Evolutionary conservation across 2,797 vertebrate species (phyloP).

Genomic region (Hydrophis major): DNA sequence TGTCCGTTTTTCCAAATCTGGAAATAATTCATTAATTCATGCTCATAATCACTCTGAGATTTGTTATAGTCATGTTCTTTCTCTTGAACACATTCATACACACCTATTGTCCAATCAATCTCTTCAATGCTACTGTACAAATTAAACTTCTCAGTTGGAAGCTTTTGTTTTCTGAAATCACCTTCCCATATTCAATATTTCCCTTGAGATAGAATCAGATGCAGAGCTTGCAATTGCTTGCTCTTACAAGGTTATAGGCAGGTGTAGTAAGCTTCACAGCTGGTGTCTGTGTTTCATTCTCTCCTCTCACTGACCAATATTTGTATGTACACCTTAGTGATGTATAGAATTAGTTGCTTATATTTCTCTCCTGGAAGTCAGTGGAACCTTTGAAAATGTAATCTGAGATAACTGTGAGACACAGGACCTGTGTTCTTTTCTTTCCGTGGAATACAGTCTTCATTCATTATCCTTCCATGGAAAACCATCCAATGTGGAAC

Average conservation of each 20-base stretch:
- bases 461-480: background rate
- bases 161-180: background rate
- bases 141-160: constrained; percentile 1
- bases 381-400: background rate
- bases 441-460: background rate
- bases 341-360: background rate
- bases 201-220: background rate
- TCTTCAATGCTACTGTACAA: constrained; percentile 6
- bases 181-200: background rate
- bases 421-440: background rate
- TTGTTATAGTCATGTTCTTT: constrained; percentile 6
- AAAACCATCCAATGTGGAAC: background rate
- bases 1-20: background rate
- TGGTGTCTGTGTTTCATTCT: background rate
- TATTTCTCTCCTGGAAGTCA: background rate
- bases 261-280: background rate
- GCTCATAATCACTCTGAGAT: background rate
- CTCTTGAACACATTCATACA: background rate
- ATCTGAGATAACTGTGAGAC: background rate
- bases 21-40: constrained; percentile 19
- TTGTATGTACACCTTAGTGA: constrained; percentile 1
- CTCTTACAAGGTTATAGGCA: constrained; percentile 16
- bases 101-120: background rate
- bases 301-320: background rate
- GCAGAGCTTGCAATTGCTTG: constrained; percentile 19